Evolutionary conservation across 2,888 invertebrate species (phyloP), one percentile per base, ranked within the genome.

Genomic region (Apamea monoglypha): DNA sequence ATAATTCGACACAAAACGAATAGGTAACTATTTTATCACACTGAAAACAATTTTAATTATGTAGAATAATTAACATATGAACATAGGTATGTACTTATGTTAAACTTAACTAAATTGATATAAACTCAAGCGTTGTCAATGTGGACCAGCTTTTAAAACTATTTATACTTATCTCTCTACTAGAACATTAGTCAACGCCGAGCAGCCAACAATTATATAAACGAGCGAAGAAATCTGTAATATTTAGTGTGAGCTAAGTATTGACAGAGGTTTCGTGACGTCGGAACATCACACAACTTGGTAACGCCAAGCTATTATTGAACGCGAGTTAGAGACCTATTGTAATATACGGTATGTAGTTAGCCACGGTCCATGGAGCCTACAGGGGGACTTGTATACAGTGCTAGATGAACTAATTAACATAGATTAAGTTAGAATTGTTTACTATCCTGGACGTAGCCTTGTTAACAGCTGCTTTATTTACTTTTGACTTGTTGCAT

Each of bases 221-320:
- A 36, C 47, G 32, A 72, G 16, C 56, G 78, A 76, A 80, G 74
- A 76, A 68, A 40, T 83, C 84, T 90, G 87, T 82, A 71, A 78
- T 80, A 84, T 76, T 84, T 89, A 89, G 89, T 76, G 69, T 61
- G n/a, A 73, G 80, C 85, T 90, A 89, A 88, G 56, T 87, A 83
- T 81, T 66, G 32, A 79, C 88, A 89, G 84, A 84, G 74, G 70
- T 80, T 81, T 66, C 47, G 70, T 63, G 56, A 59, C 12, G 61
- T 66, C 32, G 29, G 36, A 61, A 76, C 74, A 83, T 83, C 77
- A 78, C 78, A 87, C 64, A 81, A 78, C 84, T 83, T 89, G 81
- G 82, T 79, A 21, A 66, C n/a, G 36, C 84, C 84, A 87, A 87
- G 80, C 64, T 67, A 67, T 66, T 56, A 79, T 29, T 59, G 63